Evolutionary conservation across 2,888 invertebrate genomes (phyloP).

Genomic region (Nomada hirtipes): DNA sequence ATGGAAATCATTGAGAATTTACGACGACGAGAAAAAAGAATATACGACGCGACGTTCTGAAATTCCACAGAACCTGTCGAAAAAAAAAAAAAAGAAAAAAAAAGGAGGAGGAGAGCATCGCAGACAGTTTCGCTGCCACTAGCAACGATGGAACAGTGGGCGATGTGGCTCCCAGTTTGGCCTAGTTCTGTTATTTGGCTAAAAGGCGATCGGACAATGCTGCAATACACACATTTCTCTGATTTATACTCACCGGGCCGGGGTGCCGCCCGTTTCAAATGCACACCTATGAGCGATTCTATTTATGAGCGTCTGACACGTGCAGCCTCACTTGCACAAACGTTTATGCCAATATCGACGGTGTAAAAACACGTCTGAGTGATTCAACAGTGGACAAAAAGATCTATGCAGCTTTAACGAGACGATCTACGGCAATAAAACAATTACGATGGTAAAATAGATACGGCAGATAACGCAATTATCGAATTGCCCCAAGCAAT

Average conservation of each 20-base stretch:
- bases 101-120: not conserved
- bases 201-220: conserved; percentile 22
- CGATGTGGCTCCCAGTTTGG: conserved; percentile 4
- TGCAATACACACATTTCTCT: conserved; percentile 17
- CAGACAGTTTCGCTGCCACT: not conserved
- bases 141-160: not conserved
- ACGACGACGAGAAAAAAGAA: no score
- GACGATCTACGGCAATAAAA: not conserved
- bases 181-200: conserved; percentile 25
- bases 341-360: not conserved
- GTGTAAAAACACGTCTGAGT: not conserved
- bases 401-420: conserved; percentile 6
- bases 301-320: conserved; percentile 44
- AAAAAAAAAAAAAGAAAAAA: not conserved
- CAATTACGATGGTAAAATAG: not conserved
- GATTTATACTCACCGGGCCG: conserved; percentile 41
- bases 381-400: not conserved
- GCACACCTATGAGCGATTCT: conserved; percentile 22
- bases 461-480: not conserved
- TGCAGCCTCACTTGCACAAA: conserved; percentile 11
- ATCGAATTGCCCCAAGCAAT: no score
- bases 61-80: not conserved
- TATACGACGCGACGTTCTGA: not conserved
- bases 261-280: conserved; percentile 4
- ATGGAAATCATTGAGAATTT: no score